These are phyloP conservation scores for Tetraneura akinire DNA, from an alignment of 1,140 invertebrate genomes.

Conservation along the genomic window DNA sequence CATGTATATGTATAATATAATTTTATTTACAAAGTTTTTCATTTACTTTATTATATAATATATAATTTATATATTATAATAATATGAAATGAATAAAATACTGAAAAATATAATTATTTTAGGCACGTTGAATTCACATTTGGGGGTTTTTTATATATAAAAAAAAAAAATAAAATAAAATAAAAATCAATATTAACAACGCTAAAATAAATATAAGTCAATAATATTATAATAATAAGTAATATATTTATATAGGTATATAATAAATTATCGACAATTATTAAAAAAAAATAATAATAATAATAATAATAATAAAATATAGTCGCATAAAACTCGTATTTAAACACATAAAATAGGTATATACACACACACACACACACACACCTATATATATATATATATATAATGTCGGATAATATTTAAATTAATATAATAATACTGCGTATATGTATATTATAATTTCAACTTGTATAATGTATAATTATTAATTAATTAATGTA, in stretches of 20 bases:
- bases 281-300: conserved; percentile 27
- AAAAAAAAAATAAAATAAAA: too few relatives aligned
- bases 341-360: neutral
- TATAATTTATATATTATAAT: neutral
- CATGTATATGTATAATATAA: conserved; percentile 17
- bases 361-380: neutral
- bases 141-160: too few relatives aligned
- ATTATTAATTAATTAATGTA: too few relatives aligned
- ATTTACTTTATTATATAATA: neutral
- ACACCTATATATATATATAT: too few relatives aligned
- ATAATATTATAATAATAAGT: conserved; percentile 15
- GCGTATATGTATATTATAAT: too few relatives aligned
- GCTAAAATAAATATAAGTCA: too few relatives aligned
- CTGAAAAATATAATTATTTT: conserved; percentile 50
- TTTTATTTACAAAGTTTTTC: conserved; percentile 32
- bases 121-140: conserved; percentile 50
- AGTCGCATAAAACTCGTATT: neutral
- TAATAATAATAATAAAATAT: too few relatives aligned
- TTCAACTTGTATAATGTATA: too few relatives aligned
- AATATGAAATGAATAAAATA: conserved; percentile 43
- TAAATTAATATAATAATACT: too few relatives aligned
- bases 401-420: too few relatives aligned
- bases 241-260: too few relatives aligned
- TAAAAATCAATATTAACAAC: too few relatives aligned
- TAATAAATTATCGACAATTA: neutral